Conservation (phyloP, 2,888 invertebrate species). For the Heliconius sara region DNA sequence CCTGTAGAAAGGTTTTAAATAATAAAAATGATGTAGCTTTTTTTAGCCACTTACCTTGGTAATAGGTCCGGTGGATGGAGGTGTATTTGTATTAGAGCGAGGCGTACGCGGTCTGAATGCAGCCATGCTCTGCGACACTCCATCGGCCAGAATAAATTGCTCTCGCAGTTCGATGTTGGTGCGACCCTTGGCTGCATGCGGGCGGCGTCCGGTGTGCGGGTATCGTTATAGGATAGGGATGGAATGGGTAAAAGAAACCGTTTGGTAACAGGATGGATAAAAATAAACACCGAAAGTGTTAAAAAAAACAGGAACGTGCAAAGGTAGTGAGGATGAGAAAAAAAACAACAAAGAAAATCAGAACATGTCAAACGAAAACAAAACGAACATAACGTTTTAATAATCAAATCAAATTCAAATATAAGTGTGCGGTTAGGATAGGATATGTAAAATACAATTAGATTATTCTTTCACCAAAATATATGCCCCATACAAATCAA, state of each 20-base stretch:
- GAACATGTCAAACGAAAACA: slow-evolving; percentile 75
- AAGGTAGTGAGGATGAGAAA: slow-evolving; percentile 76
- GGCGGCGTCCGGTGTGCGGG: slow-evolving; percentile 81
- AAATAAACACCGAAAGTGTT: slow-evolving; percentile 77
- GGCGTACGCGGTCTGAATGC: slow-evolving; percentile 98
- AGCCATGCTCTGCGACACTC: slow-evolving; percentile 99
- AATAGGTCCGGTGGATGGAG: slow-evolving; percentile 93
- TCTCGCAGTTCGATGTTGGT: slow-evolving; percentile 99
- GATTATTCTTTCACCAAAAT: slow-evolving; percentile 76
- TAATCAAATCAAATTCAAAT: slow-evolving; percentile 62
- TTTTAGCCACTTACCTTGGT: slow-evolving; percentile 91
- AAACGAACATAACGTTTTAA: slow-evolving; percentile 63
- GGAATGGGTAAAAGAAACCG: slow-evolving; percentile 72
- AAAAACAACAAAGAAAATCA: slow-evolving; percentile 83
- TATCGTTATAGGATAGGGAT: slow-evolving; percentile 63
- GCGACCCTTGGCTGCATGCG: slow-evolving; percentile 97
- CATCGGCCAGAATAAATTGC: slow-evolving; percentile 99
- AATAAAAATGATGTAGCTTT: slow-evolving; percentile 55
- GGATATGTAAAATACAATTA: slow-evolving; percentile 79
- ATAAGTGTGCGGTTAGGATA: slow-evolving; percentile 77
- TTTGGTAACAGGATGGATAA: slow-evolving; percentile 71
- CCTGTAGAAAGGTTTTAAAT: slow-evolving; percentile 69
- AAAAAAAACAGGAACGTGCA: slow-evolving; percentile 77
- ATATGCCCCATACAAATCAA: slow-evolving; percentile 68
- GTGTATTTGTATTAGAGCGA: slow-evolving; percentile 89